Base-by-base conservation (phyloP, 2,888 invertebrate genomes). In the Nymphalis c-album region DNA sequence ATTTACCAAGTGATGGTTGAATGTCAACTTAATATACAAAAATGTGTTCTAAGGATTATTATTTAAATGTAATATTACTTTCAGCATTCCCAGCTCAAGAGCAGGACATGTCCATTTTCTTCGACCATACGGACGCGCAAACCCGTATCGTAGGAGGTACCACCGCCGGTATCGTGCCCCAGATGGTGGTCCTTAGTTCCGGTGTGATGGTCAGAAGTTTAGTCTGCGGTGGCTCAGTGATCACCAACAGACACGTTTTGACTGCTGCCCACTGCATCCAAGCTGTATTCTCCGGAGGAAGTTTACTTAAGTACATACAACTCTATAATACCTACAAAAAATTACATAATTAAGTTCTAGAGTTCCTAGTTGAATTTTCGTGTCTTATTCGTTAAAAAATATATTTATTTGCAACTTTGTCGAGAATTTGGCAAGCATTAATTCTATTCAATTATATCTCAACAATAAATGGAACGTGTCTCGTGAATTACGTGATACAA, bases 91-190 rank as follows among this genome's bases (percentile, higher is more conserved):
- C 87, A 68, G 70, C 79, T 51, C 18, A 64, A 20, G 45, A 58
- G 64, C 75, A 80, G 69, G 83, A 87, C 64, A 72, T 80, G 69
- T 83, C 83, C 46, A 69, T 77, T 3, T 84, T 83, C 75, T 87
- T 85, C 77, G 78, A 81, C 64, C 80, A 84, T 65, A 77, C 74
- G 3, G 78, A 83, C 71, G 76, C 17, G 62, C 68, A 0, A 60
- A 60, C 78, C 5, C 45, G 69, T 17, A 73, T 75, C 0, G 47
- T 20, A 1, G 66, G 70, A 35, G 61, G 57, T 0, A 10, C 18
- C 2, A 1, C 4, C 6, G 57, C 57, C 18, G 57, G 57, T 8
- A 8, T 0, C 13, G 13, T 13, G 7, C 20, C 57, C 35, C 40
- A 57, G 40, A 40, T 57, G 57, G 57, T 40, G 4, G 7, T 13